Base-by-base conservation (phyloP, 2,888 invertebrate species). In the Trissolcus japonicus region DNA sequence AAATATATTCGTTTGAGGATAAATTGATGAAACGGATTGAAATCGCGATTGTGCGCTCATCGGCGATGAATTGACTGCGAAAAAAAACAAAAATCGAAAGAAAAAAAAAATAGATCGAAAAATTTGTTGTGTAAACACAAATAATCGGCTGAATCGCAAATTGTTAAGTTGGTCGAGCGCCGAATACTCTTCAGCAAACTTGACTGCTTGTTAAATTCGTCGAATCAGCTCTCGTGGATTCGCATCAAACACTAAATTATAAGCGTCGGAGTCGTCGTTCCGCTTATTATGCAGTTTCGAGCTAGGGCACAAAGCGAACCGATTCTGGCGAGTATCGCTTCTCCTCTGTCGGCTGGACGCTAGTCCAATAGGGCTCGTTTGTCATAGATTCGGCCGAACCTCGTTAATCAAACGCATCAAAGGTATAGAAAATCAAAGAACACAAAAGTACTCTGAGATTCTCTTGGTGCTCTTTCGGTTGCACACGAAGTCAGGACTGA, bases 371-470 rank as follows among this genome's bases (percentile, higher is more conserved):
- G 48, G 43, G 53, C 48, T 57, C 43, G 63, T 71, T 63, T 63
- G 63, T 71, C 63, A 71, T 55, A 50, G 57, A 63, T 63, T 57
- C 43, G 21, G 19, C 19, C 48, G 40, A 53, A 59, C 17, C 59
- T 59, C 63, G 59, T 72, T 72, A 72, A 71, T 63, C 71, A 71
- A 51, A 65, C 46, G 48, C 65, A 46, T 72, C 72, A 72, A 72
- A 72, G 59, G 46, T 62, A 59, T 59, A 65, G 57, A 59, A 59
- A 72, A 53, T 63, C 63, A 71, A 71, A 72, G 53, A 59, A 59
- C 59, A 54, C 54, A 57, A 63, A 72, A 63, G 57, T 48, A 9
- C 59, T 59, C 63, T 25, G 71, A 72, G 35, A 59, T 59, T 63
- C 53, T 46, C 35, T 48, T 35, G 41, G 16, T 25, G 51, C 43